These are phyloP conservation scores for Papilio gigon DNA, from an alignment of 2,888 invertebrate species.

Conservation along the genomic window DNA sequence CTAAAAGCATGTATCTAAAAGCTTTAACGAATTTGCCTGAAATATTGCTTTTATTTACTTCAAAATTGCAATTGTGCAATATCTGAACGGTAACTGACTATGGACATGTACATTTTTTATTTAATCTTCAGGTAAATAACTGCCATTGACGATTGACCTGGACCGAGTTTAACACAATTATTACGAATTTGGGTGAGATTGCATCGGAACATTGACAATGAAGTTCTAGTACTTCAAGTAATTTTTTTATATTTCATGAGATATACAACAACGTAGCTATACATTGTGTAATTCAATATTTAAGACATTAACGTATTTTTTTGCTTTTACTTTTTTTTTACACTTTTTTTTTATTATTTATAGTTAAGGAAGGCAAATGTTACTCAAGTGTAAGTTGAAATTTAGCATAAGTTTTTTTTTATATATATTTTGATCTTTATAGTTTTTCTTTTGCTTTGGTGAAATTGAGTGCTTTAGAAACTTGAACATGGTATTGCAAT, in stretches of 20 bases:
- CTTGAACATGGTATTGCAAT: not conserved
- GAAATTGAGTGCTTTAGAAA: not conserved
- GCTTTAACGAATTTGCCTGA: no score
- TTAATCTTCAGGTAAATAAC: not conserved
- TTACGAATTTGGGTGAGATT: not conserved
- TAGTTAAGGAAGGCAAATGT: not conserved
- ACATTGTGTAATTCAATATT: not conserved
- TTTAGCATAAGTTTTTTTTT: not conserved
- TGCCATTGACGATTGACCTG: not conserved
- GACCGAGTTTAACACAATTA: no score
- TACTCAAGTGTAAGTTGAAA: not conserved
- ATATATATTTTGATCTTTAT: not conserved
- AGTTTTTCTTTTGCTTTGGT: conserved; percentile 6
- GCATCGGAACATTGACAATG: not conserved
- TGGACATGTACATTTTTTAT: no score
- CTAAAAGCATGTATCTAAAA: no score
- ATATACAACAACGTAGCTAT: not conserved
- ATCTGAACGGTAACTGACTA: no score
- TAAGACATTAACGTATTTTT: not conserved
- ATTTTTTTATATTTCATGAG: not conserved
- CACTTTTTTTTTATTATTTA: not conserved
- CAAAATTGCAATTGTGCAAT: no score
- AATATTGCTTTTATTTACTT: no score
- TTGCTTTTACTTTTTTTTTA: conserved; percentile 13
- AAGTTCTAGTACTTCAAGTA: not conserved